Percentiles rank a stretch among this genome's conserved stretches.
Conservation (phyloP, 2,797 vertebrate species). For the Esox lucius region DNA sequence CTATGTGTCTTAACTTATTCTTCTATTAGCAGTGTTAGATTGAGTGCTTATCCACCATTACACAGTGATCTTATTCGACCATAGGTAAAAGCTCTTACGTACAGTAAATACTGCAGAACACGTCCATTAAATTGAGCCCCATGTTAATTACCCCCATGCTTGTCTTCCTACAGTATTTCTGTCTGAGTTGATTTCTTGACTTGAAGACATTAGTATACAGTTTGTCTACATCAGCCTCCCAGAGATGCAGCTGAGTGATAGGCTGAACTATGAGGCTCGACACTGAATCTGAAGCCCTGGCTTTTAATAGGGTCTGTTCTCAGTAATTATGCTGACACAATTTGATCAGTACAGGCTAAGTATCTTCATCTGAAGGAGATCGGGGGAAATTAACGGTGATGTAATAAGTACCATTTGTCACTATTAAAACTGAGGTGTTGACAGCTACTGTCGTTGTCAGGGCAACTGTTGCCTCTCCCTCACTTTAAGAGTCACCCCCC, state of each 20-base stretch:
- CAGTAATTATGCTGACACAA: slow-evolving; percentile 91
- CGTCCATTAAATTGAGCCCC: not conserved
- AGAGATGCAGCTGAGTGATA: slow-evolving; percentile 69
- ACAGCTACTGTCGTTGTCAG: slow-evolving; percentile 80
- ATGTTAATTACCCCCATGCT: slow-evolving; percentile 2
- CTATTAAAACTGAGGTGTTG: slow-evolving; percentile 87
- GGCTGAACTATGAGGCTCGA: slow-evolving; percentile 68
- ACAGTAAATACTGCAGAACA: not conserved
- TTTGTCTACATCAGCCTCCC: slow-evolving; percentile 37
- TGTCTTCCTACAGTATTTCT: not conserved
- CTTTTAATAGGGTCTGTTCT: slow-evolving; percentile 91
- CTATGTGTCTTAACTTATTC: too few species aligned
- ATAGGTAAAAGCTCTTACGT: not conserved
- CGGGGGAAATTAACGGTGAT: slow-evolving; percentile 90
- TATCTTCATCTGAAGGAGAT: slow-evolving; percentile 92
- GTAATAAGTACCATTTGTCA: slow-evolving; percentile 96
- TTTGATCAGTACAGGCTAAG: slow-evolving; percentile 91
- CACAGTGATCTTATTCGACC: not conserved
- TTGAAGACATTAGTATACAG: slow-evolving; percentile 16
- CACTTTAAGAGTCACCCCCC: slow-evolving; percentile 33
- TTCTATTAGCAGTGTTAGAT: too few species aligned
- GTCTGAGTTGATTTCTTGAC: slow-evolving; percentile 6
- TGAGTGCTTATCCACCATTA: not conserved
- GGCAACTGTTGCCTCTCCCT: slow-evolving; percentile 76
- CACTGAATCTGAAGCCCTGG: slow-evolving; percentile 76